These are phyloP conservation scores for Pachyuromys duprasi DNA, from an alignment of 2,797 vertebrate species.

Conservation along the genomic window DNA sequence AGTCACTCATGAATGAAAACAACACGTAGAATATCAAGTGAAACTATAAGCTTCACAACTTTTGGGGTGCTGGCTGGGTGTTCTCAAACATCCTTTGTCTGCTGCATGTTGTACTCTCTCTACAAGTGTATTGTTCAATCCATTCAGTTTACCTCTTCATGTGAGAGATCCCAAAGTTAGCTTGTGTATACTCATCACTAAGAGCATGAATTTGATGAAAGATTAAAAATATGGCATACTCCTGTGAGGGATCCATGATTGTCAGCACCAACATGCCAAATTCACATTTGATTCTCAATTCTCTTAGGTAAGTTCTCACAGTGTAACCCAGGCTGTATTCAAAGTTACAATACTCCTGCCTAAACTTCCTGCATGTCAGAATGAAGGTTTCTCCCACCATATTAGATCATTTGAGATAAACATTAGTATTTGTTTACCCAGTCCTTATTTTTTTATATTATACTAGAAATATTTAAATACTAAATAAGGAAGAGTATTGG, in stretches of 20 bases:
- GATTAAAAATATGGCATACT: background rate
- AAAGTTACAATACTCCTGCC: background rate
- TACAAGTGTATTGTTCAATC: background rate
- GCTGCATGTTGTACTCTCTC: background rate
- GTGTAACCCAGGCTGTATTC: background rate
- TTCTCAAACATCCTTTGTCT: background rate
- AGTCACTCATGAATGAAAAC: background rate
- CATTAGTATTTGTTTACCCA: background rate
- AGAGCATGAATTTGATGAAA: background rate
- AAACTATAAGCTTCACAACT: background rate
- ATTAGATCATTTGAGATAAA: background rate
- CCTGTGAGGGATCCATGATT: background rate
- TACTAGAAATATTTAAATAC: constrained; percentile 20
- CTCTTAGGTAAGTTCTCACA: background rate
- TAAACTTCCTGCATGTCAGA: no score
- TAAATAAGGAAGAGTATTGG: background rate
- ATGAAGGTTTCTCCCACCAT: background rate
- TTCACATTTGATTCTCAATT: background rate
- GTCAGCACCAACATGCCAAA: background rate
- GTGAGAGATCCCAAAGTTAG: background rate
- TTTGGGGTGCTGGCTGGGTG: background rate
- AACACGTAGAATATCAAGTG: background rate
- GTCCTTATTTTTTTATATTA: background rate
- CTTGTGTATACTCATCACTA: background rate
- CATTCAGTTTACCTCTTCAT: background rate